Evolutionary conservation across 2,113 vertebrate genomes (phyloP).

Genomic region (Hemiscyllium ocellatum): DNA sequence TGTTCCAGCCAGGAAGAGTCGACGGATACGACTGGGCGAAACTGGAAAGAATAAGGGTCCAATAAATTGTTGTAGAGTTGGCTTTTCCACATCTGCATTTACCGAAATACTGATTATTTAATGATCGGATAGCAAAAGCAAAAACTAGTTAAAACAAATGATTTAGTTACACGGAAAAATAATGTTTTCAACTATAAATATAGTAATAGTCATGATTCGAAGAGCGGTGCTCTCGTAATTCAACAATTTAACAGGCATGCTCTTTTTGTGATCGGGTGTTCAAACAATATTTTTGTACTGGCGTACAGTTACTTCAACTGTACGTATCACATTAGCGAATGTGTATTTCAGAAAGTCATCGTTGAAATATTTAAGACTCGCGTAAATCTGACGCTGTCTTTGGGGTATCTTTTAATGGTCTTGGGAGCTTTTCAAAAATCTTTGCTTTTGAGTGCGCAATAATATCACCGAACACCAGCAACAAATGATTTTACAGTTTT

Average conservation of each 20-base stretch:
- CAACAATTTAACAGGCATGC: background rate
- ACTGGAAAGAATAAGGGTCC: background rate
- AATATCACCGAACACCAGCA: background rate
- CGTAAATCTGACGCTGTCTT: background rate
- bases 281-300: background rate
- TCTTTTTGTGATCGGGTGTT: background rate
- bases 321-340: background rate
- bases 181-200: background rate
- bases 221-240: background rate
- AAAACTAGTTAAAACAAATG: background rate
- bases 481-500: background rate
- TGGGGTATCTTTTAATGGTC: background rate
- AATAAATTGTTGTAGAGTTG: background rate
- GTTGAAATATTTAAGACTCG: background rate
- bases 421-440: background rate
- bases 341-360: background rate
- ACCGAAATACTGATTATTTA: background rate
- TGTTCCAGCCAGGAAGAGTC: slow-evolving; percentile 41
- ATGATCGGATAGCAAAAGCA: background rate
- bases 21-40: background rate
- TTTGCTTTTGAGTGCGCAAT: background rate
- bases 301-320: background rate
- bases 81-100: background rate
- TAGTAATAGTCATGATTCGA: background rate
- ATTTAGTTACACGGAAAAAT: background rate